Evolutionary conservation across 2,113 vertebrate genomes (phyloP).

Genomic region (Lophotis ruficrista): DNA sequence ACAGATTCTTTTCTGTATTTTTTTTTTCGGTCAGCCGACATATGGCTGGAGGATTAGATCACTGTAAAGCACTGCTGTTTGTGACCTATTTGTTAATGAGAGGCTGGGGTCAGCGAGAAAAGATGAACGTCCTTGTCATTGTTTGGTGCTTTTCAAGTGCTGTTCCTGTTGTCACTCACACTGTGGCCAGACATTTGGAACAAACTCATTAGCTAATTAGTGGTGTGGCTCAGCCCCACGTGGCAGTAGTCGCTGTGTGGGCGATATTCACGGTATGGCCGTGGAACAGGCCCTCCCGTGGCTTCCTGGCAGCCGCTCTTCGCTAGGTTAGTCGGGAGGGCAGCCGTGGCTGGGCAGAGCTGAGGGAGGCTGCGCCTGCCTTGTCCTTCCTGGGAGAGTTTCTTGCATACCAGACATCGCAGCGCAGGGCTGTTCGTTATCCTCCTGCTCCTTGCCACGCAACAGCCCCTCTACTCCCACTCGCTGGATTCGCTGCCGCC

Average conservation of each 20-base stretch:
- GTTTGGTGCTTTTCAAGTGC: not conserved
- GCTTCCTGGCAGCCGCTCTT: conserved; percentile 14
- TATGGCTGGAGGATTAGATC: conserved; percentile 66
- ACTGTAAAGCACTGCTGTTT: conserved; percentile 30
- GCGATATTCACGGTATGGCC: not conserved
- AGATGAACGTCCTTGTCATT: not conserved
- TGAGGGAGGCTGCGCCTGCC: not conserved
- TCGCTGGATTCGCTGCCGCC: rapidly evolving
- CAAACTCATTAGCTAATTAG: conserved; percentile 64
- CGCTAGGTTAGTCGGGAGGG: not conserved
- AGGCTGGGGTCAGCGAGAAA: conserved; percentile 42
- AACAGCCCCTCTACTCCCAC: not conserved
- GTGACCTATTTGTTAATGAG: conserved; percentile 50
- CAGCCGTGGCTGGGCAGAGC: not conserved
- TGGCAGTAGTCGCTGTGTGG: not conserved
- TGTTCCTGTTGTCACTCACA: not conserved
- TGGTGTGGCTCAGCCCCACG: conserved; percentile 31
- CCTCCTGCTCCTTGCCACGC: not conserved
- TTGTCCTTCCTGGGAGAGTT: not conserved
- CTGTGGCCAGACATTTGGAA: conserved; percentile 3
- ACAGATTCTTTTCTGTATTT: not conserved
- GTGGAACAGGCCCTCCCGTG: conserved; percentile 8
- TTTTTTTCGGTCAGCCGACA: not conserved
- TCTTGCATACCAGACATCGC: not conserved
- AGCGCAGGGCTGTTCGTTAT: not conserved